Base-by-base conservation (phyloP, 2,113 vertebrate genomes). In the Peromyscus leucopus region DNA sequence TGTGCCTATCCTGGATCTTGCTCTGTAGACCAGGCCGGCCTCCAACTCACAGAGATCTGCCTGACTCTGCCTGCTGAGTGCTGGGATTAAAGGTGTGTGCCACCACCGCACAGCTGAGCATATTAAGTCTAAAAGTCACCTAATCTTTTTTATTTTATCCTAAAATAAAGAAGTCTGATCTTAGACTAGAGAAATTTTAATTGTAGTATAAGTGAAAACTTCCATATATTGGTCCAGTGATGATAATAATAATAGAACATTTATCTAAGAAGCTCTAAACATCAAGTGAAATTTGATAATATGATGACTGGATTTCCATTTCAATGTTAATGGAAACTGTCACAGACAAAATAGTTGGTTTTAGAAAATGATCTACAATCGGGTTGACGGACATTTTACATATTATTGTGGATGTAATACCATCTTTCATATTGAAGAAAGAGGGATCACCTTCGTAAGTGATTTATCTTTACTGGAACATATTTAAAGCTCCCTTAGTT, bases 241-340 rank as follows among this genome's bases (percentile, higher is more conserved):
- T 78, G 93, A 90, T 82, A 95, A 76, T 95, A 91, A 93, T 92
- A 28, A 7, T 46, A 51, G 26, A 15, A 86, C 95, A 91, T 65
- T 71, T 26, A 93, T 63, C 71, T 84, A 69, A 89, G 46, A n/a
- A 91, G 63, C 85, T 16, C 51, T 72, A 88, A 88, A 79, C 10
- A 80, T 90, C 39, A 67, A 74, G 26, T 92, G 48, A 94, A 63
- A 26, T 80, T 57, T 69, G 17, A 92, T 46, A 88, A 24, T 28
- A 71, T 33, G 61, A 86, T 90, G 82, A 16, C 21, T 83, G 1
- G 57, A 69, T 61, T 96, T 89, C 88, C 9, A 92, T 72, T 92
- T 92, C 94, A 83, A 67, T 76, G 26, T 86, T 93, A 82, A 65
- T 93, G 22, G 3, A 95, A 6, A 67, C 24, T 76, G 13, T 33